Base-by-base conservation (phyloP, 2,888 invertebrate species). In the Acronicta psi region DNA sequence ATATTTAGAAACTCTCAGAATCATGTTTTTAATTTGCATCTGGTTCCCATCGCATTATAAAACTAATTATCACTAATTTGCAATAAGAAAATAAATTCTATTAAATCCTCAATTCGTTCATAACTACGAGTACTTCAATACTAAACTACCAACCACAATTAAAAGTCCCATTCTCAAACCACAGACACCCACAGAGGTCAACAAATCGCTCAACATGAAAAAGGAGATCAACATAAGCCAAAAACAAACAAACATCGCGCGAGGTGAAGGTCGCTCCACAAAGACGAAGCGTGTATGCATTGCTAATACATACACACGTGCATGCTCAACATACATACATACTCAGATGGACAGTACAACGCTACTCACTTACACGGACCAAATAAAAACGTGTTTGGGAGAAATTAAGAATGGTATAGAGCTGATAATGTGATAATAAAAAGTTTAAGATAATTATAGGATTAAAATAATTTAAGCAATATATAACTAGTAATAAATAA, bases 331-430 rank as follows among this genome's bases (percentile, higher is more conserved):
- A 43, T 16, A 47, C 56, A 52, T 69, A 79, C 78, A 77, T 78
- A 77, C 78, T 73, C 75, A 72, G 60, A 71, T 71, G 76, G 84
- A 84, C 89, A 62, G 51, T 44, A 66, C 66, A 86, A 80, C 80
- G 90, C 89, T 87, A 89, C 92, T 86, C 88, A 85, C 85, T 87
- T 90, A 89, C 90, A 86, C 73, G 78, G 80, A 87, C 84, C 82
- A 79, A 84, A 77, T 69, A 88, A 90, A 87, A 82, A 82, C 78
- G 75, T 67, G 81, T 79, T 81, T 73, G 69, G 77, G 79, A 82
- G 82, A 81, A 80, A 77, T 75, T 72, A 40, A 64, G 74, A 72
- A 63, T 1, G 76, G 0, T 81, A 75, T 72, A 77, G 88, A 91
- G 92, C 25, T 82, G 88, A 41, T 79, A 36, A 23, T 34, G 5